These are phyloP conservation scores for Megamerina dolium DNA, from an alignment of 2,888 invertebrate genomes.

Conservation along the genomic window DNA sequence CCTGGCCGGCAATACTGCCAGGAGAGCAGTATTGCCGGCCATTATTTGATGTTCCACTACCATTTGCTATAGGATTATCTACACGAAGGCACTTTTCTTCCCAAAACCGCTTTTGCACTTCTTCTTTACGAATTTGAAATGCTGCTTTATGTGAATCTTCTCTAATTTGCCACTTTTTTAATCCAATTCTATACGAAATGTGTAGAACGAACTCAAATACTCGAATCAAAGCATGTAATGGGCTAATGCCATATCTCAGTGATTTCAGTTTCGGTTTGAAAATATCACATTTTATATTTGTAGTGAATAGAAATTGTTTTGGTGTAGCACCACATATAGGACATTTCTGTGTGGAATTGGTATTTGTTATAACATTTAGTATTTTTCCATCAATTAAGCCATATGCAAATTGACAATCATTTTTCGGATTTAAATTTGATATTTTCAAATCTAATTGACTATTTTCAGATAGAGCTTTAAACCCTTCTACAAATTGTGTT, in stretches of 20 bases:
- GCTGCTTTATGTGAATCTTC: neutral
- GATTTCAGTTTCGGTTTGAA: too few species aligned
- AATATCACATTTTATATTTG: slow-evolving; percentile 2
- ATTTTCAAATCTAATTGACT: slow-evolving; percentile 10
- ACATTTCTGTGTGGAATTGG: slow-evolving; percentile 2
- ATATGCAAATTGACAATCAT: slow-evolving; percentile 9
- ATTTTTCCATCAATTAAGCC: slow-evolving; percentile 15
- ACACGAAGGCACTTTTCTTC: slow-evolving; percentile 9
- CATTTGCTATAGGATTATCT: slow-evolving; percentile 11
- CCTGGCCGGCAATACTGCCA: too few species aligned
- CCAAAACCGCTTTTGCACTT: slow-evolving; percentile 9
- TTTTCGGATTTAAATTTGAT: slow-evolving; percentile 5
- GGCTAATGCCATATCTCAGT: too few species aligned
- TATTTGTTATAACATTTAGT: slow-evolving; percentile 2
- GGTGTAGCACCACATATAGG: too few species aligned
- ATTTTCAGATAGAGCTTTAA: slow-evolving; percentile 11
- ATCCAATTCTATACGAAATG: slow-evolving; percentile 8
- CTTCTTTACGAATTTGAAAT: slow-evolving; percentile 2
- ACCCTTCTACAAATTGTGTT: slow-evolving; percentile 12
- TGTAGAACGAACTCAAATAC: slow-evolving; percentile 4
- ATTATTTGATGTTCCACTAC: slow-evolving; percentile 6
- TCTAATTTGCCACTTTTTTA: slow-evolving; percentile 8
- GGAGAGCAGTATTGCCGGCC: too few species aligned
- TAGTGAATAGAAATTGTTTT: slow-evolving; percentile 8
- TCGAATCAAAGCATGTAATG: too few species aligned